These are phyloP conservation scores for Hypothenemus hampei DNA, from an alignment of 1,140 invertebrate genomes.

Conservation along the genomic window DNA sequence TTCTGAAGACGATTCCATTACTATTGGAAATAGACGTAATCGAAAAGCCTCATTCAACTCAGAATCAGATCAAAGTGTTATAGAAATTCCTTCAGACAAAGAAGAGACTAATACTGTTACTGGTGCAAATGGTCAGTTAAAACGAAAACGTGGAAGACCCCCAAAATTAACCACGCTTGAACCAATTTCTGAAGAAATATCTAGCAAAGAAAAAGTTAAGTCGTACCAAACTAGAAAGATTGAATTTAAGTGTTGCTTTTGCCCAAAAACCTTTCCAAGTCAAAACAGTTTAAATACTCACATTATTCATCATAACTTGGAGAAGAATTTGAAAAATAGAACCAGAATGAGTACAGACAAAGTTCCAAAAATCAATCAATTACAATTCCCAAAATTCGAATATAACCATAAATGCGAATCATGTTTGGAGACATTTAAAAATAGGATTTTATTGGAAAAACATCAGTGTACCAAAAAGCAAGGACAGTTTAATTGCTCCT, in stretches of 20 bases:
- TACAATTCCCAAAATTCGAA: conserved; percentile 12
- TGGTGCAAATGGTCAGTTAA: background rate
- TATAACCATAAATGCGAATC: conserved; percentile 36
- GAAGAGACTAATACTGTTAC: conserved; percentile 13
- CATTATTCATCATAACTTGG: conserved; percentile 40
- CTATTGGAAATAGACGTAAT: conserved; percentile 27
- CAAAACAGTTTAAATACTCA: conserved; percentile 56
- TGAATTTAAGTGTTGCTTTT: conserved; percentile 49
- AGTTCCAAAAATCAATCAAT: conserved; percentile 12
- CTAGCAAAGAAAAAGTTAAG: too few species aligned
- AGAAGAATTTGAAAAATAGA: conserved; percentile 29
- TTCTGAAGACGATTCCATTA: conserved; percentile 36
- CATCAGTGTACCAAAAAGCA: conserved; percentile 29
- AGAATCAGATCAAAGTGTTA: conserved; percentile 27
- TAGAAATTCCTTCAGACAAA: conserved; percentile 32
- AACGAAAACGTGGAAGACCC: conserved; percentile 30
- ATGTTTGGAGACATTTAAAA: conserved; percentile 37
- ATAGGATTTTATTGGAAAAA: conserved; percentile 34
- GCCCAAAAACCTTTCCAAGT: conserved; percentile 54
- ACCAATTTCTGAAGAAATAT: too few species aligned
- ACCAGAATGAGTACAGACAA: background rate
- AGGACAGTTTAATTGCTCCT: conserved; percentile 22
- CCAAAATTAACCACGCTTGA: conserved; percentile 28
- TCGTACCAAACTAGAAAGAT: conserved; percentile 5
- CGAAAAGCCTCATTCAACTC: conserved; percentile 22